Evolutionary conservation across 2,888 invertebrate species (phyloP).

Genomic region (Cheilosia grossa): DNA sequence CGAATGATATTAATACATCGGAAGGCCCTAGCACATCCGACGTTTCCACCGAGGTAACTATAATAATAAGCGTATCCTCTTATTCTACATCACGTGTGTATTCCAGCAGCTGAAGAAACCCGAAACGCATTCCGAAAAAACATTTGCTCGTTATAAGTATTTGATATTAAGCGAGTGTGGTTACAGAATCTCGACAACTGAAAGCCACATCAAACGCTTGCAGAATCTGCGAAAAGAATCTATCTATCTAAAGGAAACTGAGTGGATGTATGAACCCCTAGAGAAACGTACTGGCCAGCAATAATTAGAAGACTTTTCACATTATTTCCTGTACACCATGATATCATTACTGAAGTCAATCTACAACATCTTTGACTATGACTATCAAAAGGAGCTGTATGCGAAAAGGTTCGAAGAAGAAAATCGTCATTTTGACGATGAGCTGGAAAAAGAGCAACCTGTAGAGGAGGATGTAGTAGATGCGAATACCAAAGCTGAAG

Average conservation of each 20-base stretch:
- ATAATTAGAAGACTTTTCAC: slow-evolving; percentile 36
- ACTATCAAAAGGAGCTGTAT: slow-evolving; percentile 76
- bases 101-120: slow-evolving; percentile 39
- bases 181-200: slow-evolving; percentile 85
- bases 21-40: slow-evolving; percentile 67
- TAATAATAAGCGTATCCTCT: no score
- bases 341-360: slow-evolving; percentile 80
- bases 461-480: slow-evolving; percentile 60
- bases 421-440: slow-evolving; percentile 82
- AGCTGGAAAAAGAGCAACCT: slow-evolving; percentile 76
- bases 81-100: not conserved
- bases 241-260: slow-evolving; percentile 90
- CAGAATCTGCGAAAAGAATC: slow-evolving; percentile 89
- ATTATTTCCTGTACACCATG: slow-evolving; percentile 81
- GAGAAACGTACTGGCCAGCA: slow-evolving; percentile 84
- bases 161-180: slow-evolving; percentile 78
- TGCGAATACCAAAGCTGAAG: not conserved
- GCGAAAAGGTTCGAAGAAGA: slow-evolving; percentile 83
- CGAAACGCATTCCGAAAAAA: slow-evolving; percentile 76
- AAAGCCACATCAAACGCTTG: slow-evolving; percentile 89
- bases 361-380: slow-evolving; percentile 82
- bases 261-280: slow-evolving; percentile 90
- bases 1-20: slow-evolving; percentile 64
- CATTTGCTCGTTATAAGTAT: slow-evolving; percentile 78
- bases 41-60: slow-evolving; percentile 52